These are phyloP conservation scores for Drosophila suboccidentalis DNA, from an alignment of 2,888 invertebrate species.

Conservation along the genomic window DNA sequence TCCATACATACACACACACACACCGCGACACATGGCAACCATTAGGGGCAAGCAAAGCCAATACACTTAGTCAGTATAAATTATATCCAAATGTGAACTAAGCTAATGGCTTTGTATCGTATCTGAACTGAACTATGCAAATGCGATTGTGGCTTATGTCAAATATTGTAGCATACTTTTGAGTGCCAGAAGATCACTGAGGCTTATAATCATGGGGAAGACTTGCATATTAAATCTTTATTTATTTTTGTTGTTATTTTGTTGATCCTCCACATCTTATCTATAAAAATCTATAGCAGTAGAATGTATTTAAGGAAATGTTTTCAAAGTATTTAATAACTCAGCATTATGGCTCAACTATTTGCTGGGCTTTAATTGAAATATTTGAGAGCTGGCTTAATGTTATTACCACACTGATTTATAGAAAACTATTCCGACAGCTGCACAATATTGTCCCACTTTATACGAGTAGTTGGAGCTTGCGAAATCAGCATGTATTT, in stretches of 20 bases:
- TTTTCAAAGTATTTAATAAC: not conserved
- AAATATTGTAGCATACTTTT: slow-evolving; percentile 23
- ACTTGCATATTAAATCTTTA: too few species aligned
- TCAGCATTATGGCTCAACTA: not conserved
- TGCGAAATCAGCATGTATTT: slow-evolving; percentile 3
- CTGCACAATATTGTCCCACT: slow-evolving; percentile 20
- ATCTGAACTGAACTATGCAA: slow-evolving; percentile 33
- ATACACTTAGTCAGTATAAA: slow-evolving; percentile 38
- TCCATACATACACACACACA: slow-evolving; percentile 9
- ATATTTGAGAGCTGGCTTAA: not conserved
- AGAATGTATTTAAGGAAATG: not conserved
- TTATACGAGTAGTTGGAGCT: slow-evolving; percentile 10
- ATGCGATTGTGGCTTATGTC: slow-evolving; percentile 16
- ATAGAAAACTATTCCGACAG: slow-evolving; percentile 34
- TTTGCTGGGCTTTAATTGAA: not conserved
- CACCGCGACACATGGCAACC: slow-evolving; percentile 18
- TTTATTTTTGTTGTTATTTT: too few species aligned
- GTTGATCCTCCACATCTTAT: too few species aligned
- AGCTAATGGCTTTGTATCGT: slow-evolving; percentile 27
- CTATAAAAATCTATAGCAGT: too few species aligned
- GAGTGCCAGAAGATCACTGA: not conserved
- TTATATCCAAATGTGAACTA: slow-evolving; percentile 33
- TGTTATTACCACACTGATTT: not conserved
- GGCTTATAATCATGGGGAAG: not conserved
- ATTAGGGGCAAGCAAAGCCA: slow-evolving; percentile 27